Evolutionary conservation across 2,113 vertebrate species (phyloP).

Genomic region (Andinoacara biseriatus): DNA sequence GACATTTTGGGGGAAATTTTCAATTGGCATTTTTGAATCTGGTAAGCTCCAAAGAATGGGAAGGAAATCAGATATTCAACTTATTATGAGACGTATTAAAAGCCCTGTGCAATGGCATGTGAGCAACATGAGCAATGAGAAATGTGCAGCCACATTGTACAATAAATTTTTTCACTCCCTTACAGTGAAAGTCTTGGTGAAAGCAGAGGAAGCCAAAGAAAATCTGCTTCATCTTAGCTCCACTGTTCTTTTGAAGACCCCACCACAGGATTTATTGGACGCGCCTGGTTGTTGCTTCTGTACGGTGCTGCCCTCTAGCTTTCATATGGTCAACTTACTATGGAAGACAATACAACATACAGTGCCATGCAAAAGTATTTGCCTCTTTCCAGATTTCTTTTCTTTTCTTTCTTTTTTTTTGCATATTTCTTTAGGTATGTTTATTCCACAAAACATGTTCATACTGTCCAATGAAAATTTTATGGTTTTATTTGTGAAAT

Average conservation of each 20-base stretch:
- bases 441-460: too few species aligned
- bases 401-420: too few species aligned
- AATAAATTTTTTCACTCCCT: neutral
- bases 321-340: neutral
- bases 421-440: too few species aligned
- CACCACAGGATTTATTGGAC: neutral
- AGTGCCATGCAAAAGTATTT: neutral
- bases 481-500: too few species aligned
- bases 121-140: neutral
- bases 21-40: neutral
- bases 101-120: neutral
- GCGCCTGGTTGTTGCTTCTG: neutral
- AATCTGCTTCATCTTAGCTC: neutral
- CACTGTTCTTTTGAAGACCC: neutral
- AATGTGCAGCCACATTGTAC: constrained; percentile 3
- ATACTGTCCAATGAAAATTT: too few species aligned
- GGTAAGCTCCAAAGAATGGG: neutral
- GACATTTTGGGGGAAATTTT: neutral
- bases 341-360: neutral
- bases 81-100: neutral
- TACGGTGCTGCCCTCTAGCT: constrained; percentile 64
- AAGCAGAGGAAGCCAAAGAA: neutral
- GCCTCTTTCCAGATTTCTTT: too few species aligned
- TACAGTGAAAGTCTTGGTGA: neutral
- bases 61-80: neutral